phyloP scores from a whole-genome alignment of 92 coral and sea anemone species.

The Metridium senile region DNA sequence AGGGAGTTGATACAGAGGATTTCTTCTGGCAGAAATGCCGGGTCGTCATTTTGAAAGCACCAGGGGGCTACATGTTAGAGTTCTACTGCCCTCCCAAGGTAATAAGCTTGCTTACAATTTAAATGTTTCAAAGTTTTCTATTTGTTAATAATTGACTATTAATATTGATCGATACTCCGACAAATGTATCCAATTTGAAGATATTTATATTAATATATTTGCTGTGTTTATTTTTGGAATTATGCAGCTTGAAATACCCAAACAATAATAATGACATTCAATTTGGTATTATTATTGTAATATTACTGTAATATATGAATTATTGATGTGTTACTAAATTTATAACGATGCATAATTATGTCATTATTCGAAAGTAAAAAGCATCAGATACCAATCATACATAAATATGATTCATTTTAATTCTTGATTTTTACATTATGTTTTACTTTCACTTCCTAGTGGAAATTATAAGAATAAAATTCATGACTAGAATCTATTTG shows the following conservation, averaged over 20 bases:
- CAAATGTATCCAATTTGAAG: not conserved
- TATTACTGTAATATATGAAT: too few species aligned
- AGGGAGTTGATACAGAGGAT: constrained; percentile 94
- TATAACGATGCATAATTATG: not conserved
- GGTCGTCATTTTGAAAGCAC: constrained; percentile 89
- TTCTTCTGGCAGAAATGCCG: constrained; percentile 99
- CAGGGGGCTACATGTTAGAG: constrained; percentile 97
- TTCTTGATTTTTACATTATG: not conserved
- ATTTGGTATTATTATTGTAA: too few species aligned
- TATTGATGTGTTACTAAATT: too few species aligned
- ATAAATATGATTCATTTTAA: not conserved
- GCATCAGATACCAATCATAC: not conserved
- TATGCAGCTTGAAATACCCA: not conserved
- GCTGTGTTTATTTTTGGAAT: not conserved
- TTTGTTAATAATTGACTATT: not conserved
- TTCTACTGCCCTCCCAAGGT: constrained; percentile 99
- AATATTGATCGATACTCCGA: not conserved
- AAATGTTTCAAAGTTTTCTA: not conserved
- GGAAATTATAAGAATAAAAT: too few species aligned
- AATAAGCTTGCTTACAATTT: not conserved
- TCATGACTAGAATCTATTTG: not conserved
- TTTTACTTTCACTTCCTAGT: not conserved
- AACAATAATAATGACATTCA: too few species aligned
- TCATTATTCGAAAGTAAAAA: not conserved
- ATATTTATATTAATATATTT: too few species aligned